Evolutionary conservation across 2,797 vertebrate genomes (phyloP).

Genomic region (Labeo calbasu): DNA sequence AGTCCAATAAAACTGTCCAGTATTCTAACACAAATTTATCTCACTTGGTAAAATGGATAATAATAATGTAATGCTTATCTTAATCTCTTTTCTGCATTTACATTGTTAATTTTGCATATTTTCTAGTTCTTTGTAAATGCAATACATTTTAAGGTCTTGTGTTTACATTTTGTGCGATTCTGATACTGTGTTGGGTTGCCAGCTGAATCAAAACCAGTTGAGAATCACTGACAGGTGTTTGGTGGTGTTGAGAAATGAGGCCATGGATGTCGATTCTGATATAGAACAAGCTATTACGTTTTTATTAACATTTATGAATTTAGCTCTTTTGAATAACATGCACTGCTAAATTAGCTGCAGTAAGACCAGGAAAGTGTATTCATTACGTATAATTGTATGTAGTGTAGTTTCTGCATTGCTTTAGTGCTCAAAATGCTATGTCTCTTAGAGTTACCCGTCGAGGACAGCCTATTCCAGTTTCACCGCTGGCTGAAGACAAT

Average conservation of each 20-base stretch:
- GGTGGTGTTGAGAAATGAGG: neutral
- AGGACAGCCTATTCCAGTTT: slow-evolving; percentile 73
- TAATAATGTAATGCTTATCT: neutral
- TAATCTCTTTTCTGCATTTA: neutral
- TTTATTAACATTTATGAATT: neutral
- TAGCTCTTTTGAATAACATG: neutral
- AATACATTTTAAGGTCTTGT: neutral
- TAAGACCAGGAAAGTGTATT: neutral
- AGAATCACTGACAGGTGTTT: neutral
- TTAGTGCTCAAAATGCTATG: neutral
- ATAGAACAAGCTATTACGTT: neutral
- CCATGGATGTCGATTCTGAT: neutral
- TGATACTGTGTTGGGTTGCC: neutral
- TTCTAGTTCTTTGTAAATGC: neutral
- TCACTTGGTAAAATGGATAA: neutral
- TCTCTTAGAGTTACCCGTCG: slow-evolving; percentile 50
- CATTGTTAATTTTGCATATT: neutral
- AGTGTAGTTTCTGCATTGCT: neutral
- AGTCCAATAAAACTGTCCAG: neutral
- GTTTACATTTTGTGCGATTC: neutral
- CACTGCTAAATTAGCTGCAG: too few species aligned
- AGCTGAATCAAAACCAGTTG: neutral
- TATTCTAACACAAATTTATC: neutral
- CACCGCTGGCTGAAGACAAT: slow-evolving; percentile 80
- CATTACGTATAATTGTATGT: neutral